Conservation (phyloP, 2,888 invertebrate genomes). For the Trypoxylon attenuatum region DNA sequence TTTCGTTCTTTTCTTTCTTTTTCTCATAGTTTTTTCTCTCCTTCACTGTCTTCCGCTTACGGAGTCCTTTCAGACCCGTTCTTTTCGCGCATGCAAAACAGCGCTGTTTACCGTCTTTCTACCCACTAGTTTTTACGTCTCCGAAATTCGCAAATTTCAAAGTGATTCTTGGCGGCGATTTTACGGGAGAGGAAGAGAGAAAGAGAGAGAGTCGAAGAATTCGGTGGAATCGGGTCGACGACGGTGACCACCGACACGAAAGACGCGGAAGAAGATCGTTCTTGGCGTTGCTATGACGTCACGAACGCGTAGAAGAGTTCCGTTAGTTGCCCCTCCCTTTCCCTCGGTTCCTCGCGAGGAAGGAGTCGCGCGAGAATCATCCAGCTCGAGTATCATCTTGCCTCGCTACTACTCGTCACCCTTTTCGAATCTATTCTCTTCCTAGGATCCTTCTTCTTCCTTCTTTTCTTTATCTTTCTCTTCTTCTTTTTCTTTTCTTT, state of each 20-base stretch:
- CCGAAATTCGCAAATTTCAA: not conserved
- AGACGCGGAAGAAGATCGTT: conserved; percentile 14
- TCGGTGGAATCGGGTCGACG: conserved; percentile 20
- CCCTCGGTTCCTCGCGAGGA: no score
- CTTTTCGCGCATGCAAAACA: no score
- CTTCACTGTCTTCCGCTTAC: no score
- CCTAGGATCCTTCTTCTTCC: not conserved
- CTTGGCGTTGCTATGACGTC: conserved; percentile 45
- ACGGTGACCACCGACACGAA: conserved; percentile 25
- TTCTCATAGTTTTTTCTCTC: no score
- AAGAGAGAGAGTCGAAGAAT: not conserved
- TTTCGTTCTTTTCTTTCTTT: no score
- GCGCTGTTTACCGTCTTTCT: no score
- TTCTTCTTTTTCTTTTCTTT: conserved; percentile 34
- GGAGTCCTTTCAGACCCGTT: no score
- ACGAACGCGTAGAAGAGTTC: conserved; percentile 47
- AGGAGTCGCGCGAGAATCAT: conserved; percentile 46
- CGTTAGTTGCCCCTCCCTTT: conserved; percentile 44
- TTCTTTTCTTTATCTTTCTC: conserved; percentile 7
- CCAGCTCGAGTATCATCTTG: conserved; percentile 30
- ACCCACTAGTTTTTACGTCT: no score
- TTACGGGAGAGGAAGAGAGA: no score
- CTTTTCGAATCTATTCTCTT: not conserved
- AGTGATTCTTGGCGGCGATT: not conserved
- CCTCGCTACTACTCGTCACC: conserved; percentile 9